These are phyloP conservation scores for Acanthosepion esculentum DNA, from an alignment of 2,888 invertebrate genomes.

Conservation along the genomic window DNA sequence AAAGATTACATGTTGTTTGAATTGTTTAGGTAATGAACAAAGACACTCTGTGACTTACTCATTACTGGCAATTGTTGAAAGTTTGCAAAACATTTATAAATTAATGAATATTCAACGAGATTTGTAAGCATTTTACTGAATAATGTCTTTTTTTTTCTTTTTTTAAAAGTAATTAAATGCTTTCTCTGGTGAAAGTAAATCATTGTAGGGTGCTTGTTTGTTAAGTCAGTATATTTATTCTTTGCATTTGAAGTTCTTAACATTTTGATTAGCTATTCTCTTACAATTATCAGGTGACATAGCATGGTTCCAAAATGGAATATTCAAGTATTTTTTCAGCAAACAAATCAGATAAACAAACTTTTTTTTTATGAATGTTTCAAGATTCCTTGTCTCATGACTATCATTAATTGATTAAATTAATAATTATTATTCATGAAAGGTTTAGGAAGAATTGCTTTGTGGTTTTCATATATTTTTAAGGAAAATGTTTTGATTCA, in stretches of 20 bases:
- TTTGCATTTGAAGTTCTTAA: background rate
- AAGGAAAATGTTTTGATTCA: background rate
- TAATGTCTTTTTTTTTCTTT: background rate
- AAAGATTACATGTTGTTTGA: background rate
- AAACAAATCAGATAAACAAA: too few species aligned
- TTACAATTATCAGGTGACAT: background rate
- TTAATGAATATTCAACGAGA: too few species aligned
- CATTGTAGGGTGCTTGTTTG: background rate
- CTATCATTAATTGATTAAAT: too few species aligned
- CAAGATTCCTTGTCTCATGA: too few species aligned
- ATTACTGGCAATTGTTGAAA: background rate
- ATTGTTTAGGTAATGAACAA: background rate
- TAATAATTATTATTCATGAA: background rate
- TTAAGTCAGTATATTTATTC: background rate
- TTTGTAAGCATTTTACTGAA: background rate
- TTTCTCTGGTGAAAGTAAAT: background rate
- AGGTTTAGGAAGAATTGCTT: background rate
- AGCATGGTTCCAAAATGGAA: background rate
- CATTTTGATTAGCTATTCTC: background rate
- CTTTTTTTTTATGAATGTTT: too few species aligned
- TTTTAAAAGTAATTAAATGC: background rate
- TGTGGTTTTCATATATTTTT: background rate
- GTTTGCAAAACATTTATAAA: too few species aligned
- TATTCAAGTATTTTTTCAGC: background rate
- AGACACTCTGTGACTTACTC: background rate